Conservation (phyloP, 2,113 vertebrate species). For the Cottus gobio region DNA sequence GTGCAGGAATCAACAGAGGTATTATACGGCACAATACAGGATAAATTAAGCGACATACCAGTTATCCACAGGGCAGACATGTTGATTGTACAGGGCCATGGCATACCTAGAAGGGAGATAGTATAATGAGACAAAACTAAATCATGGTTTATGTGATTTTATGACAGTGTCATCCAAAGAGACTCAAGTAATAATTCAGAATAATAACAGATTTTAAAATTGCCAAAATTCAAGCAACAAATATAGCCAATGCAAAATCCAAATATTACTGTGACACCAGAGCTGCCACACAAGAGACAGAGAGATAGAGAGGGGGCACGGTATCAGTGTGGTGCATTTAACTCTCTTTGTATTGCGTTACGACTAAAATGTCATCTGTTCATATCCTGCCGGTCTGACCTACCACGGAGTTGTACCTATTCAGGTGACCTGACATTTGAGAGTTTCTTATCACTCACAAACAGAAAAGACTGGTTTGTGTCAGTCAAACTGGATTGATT, state of each 20-base stretch:
- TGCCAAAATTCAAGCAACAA: background rate
- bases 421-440: slow-evolving; percentile 13
- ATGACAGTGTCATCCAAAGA: background rate
- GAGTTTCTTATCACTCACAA: slow-evolving; percentile 14
- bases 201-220: background rate
- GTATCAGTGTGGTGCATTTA: background rate
- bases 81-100: slow-evolving; percentile 93
- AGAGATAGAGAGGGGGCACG: background rate
- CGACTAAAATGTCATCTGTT: background rate
- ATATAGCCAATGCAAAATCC: background rate
- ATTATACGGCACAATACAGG: background rate
- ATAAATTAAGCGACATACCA: slow-evolving; percentile 79
- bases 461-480: slow-evolving; percentile 7
- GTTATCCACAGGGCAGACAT: slow-evolving; percentile 91
- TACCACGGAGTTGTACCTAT: background rate
- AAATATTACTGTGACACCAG: background rate
- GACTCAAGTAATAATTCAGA: background rate
- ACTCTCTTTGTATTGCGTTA: background rate
- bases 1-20: background rate
- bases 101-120: slow-evolving; percentile 84
- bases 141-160: background rate
- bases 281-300: background rate
- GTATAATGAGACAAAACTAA: slow-evolving; percentile 24
- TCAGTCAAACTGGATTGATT: slow-evolving; percentile 5
- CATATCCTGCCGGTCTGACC: slow-evolving; percentile 4